A percentile compares a stretch with the other conserved stretches of the same genome.
These are phyloP conservation scores for Pterocles gutturalis DNA, from an alignment of 2,113 vertebrate genomes.

Conservation along the genomic window DNA sequence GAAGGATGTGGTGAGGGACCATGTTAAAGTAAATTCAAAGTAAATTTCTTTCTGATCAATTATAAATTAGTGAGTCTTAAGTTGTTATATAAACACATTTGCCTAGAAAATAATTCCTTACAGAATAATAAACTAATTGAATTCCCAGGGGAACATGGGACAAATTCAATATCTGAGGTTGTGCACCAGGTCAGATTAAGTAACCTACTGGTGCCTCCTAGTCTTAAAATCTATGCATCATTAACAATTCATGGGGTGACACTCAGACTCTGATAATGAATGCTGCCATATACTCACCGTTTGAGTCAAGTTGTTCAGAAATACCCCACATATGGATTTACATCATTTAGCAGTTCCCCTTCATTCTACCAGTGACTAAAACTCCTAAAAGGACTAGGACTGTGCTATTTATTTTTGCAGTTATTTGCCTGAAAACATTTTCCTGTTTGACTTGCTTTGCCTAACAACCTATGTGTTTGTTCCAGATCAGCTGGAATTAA, in stretches of 20 bases:
- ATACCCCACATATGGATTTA: neutral
- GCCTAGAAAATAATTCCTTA: constrained; percentile 5
- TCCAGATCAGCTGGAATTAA: neutral
- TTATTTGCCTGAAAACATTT: neutral
- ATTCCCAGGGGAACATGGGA: neutral
- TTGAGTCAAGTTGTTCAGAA: neutral
- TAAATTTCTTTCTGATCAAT: neutral
- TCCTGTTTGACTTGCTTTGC: neutral
- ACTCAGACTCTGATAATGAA: neutral
- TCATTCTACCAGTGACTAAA: neutral
- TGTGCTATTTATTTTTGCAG: neutral
- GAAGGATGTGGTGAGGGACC: too few species aligned
- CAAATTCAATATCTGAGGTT: neutral
- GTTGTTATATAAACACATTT: neutral
- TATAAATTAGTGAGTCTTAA: neutral
- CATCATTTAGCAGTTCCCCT: neutral
- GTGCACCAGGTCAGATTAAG: neutral
- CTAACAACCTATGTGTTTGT: neutral
- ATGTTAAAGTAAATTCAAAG: too few species aligned
- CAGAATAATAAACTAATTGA: neutral
- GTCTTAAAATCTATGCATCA: neutral
- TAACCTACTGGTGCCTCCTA: neutral
- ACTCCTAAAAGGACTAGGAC: neutral
- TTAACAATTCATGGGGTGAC: neutral
- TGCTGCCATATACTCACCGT: neutral